phyloP scores from a whole-genome alignment of 2,888 invertebrate species.

The Amiota communis region DNA sequence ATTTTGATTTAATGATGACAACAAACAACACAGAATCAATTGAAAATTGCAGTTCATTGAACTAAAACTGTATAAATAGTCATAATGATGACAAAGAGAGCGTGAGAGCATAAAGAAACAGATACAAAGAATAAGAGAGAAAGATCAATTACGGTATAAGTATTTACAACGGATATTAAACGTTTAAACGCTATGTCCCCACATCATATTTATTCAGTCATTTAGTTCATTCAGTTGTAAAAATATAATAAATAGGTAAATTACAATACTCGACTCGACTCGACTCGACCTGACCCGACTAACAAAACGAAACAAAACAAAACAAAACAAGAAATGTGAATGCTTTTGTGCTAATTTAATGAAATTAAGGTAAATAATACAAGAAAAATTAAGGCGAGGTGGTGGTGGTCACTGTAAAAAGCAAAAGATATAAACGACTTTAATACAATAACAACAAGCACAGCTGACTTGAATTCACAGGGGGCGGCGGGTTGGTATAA shows the following conservation, averaged over 20 bases:
- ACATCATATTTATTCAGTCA: too few relatives aligned
- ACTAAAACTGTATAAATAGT: not conserved
- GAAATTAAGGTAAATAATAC: not conserved
- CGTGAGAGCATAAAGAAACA: too few relatives aligned
- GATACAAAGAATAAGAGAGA: not conserved
- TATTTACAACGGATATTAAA: conserved; percentile 11
- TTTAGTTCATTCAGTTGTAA: too few relatives aligned
- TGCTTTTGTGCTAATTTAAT: conserved; percentile 9
- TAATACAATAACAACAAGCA: not conserved
- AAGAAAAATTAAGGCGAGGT: not conserved
- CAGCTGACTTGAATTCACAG: not conserved
- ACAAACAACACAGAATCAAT: too few relatives aligned
- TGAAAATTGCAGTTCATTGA: not conserved
- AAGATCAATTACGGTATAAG: not conserved
- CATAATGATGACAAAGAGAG: too few relatives aligned
- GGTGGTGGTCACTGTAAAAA: not conserved
- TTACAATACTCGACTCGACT: too few relatives aligned
- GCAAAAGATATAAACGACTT: too few relatives aligned
- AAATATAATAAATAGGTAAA: not conserved
- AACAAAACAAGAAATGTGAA: conserved; percentile 6
- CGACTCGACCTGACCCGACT: too few relatives aligned
- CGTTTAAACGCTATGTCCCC: conserved; percentile 2
- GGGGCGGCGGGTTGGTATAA: too few relatives aligned
- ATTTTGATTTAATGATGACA: too few relatives aligned
- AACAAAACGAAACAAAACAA: not conserved